A percentile compares a stretch with the other conserved stretches of the same genome.
phyloP scores from a whole-genome alignment of 2,113 vertebrate genomes.

The Taxidea taxus region DNA sequence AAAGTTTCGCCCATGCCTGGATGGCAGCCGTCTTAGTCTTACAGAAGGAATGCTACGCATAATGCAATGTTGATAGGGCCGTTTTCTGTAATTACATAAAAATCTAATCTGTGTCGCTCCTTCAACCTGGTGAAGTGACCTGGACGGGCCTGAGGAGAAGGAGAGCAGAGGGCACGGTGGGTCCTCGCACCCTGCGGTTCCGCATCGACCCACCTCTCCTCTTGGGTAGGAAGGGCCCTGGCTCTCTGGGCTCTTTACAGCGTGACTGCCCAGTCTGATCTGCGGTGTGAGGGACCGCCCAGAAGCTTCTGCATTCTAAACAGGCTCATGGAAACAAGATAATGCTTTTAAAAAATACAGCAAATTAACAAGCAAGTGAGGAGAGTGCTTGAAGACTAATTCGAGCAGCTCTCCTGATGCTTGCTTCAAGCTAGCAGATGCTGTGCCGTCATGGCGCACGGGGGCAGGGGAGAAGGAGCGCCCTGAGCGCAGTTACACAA shows the following conservation, averaged over 20 bases:
- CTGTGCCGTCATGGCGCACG: neutral
- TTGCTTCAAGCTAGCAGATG: neutral
- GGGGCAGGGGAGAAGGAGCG: neutral
- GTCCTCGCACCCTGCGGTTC: fast-evolving
- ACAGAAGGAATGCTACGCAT: fast-evolving
- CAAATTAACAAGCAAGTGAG: neutral
- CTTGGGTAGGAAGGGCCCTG: neutral
- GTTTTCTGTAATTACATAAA: neutral
- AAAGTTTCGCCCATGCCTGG: neutral
- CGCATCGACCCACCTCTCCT: fast-evolving
- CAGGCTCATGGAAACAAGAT: neutral
- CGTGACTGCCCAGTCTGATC: fast-evolving
- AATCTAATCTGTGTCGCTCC: neutral
- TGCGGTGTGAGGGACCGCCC: too few species aligned
- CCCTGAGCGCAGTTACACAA: fast-evolving
- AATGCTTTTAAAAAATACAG: neutral
- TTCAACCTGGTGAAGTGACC: neutral
- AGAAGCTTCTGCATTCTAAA: neutral
- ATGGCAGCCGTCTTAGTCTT: neutral
- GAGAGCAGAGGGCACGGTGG: neutral
- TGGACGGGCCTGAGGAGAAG: neutral
- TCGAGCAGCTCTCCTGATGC: neutral
- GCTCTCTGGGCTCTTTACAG: fast-evolving
- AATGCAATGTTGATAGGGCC: too few species aligned
- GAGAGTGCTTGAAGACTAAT: neutral